Percentiles rank a stretch among this genome's conserved stretches.
phyloP scores from a whole-genome alignment of 2,113 vertebrate species.

The Acrocephalus arundinaceus region DNA sequence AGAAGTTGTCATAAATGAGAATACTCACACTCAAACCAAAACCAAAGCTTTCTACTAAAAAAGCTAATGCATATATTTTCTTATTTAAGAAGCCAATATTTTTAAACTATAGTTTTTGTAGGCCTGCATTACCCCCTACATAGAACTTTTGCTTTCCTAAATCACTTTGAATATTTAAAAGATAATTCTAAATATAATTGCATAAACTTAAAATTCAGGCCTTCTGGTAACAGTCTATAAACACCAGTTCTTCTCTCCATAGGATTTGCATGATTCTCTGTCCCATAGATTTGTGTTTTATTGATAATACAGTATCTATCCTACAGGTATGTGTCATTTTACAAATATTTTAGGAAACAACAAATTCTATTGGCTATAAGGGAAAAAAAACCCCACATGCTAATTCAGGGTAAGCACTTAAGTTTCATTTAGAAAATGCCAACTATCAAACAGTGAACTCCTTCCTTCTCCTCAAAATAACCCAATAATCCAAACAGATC shows the following conservation, averaged over 20 bases:
- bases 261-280: background rate
- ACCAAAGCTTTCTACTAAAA: background rate
- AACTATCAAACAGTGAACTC: rapidly evolving
- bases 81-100: background rate
- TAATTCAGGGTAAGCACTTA: background rate
- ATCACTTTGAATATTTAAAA: background rate
- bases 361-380: background rate
- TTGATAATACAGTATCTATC: background rate
- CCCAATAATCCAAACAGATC: background rate
- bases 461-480: background rate
- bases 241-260: background rate
- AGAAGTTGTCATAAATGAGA: background rate
- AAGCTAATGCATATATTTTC: background rate
- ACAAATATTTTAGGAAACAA: background rate
- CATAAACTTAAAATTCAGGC: background rate
- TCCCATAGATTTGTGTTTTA: background rate
- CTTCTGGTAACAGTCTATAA: background rate
- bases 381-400: rapidly evolving
- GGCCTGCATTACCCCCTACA: background rate
- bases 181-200: background rate
- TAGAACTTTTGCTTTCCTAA: background rate
- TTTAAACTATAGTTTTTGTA: background rate
- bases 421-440: background rate
- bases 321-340: rapidly evolving
- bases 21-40: background rate